phyloP scores from a whole-genome alignment of 2,888 invertebrate species.

The Pyrgus malvae region DNA sequence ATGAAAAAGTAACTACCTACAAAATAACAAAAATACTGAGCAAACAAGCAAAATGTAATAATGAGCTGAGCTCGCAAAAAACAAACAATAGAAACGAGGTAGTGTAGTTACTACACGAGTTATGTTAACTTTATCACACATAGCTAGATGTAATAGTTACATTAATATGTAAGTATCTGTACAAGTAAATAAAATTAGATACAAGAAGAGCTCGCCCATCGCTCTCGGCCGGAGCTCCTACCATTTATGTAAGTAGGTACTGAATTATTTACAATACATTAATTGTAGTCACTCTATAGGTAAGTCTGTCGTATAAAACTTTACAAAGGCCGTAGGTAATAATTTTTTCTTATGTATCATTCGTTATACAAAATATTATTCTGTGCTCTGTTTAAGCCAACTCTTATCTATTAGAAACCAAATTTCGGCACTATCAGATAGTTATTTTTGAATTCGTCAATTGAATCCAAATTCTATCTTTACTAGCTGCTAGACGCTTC shows the following conservation, averaged over 20 bases:
- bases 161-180: conserved; percentile 28
- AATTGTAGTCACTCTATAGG: conserved; percentile 76
- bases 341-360: conserved; percentile 55
- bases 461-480: too few relatives aligned
- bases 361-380: conserved; percentile 79
- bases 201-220: conserved; percentile 48
- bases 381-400: conserved; percentile 67
- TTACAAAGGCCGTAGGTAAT: conserved; percentile 61
- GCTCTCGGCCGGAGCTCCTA: conserved; percentile 43
- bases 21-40: conserved; percentile 62
- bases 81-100: conserved; percentile 67
- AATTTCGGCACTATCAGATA: too few relatives aligned
- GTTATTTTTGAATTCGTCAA: too few relatives aligned
- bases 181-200: conserved; percentile 42
- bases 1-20: conserved; percentile 51
- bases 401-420: too few relatives aligned
- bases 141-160: conserved; percentile 33
- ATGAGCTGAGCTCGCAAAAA: conserved; percentile 71
- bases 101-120: conserved; percentile 77
- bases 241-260: conserved; percentile 40
- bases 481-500: too few relatives aligned
- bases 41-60: conserved; percentile 63
- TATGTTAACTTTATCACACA: conserved; percentile 64
- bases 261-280: conserved; percentile 74
- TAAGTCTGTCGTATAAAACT: conserved; percentile 74